These are phyloP conservation scores for Cercocebus atys DNA, from an alignment of 2,113 vertebrate genomes.

Conservation along the genomic window DNA sequence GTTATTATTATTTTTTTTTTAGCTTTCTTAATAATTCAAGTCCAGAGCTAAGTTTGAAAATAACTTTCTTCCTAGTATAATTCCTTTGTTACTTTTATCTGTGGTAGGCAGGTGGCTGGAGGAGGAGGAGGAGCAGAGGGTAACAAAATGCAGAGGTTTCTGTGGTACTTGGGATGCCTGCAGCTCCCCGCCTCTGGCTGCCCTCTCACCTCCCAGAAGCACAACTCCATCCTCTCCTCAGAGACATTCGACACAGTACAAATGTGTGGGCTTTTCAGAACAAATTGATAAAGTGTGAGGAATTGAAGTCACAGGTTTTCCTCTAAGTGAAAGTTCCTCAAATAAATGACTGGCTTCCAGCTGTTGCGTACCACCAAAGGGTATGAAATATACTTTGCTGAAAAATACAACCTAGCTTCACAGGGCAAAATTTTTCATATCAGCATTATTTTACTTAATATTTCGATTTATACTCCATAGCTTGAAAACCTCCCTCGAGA, in stretches of 20 bases:
- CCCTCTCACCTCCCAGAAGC: neutral
- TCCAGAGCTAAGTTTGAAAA: neutral
- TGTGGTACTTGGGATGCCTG: neutral
- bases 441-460: neutral
- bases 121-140: no score
- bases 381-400: neutral
- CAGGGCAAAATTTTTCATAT: neutral
- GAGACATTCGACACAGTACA: neutral
- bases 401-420: neutral
- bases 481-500: neutral
- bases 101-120: neutral
- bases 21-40: slow-evolving; percentile 8
- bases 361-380: neutral
- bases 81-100: neutral
- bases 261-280: neutral
- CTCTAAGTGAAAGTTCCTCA: neutral
- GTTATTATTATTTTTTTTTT: neutral
- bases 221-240: neutral
- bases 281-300: neutral
- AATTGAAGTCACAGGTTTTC: neutral
- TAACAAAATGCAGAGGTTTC: neutral
- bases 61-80: neutral
- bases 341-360: neutral
- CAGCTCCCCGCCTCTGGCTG: neutral
- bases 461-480: neutral